Evolutionary conservation across 2,113 vertebrate genomes (phyloP).

Genomic region (Caranx melampygus): DNA sequence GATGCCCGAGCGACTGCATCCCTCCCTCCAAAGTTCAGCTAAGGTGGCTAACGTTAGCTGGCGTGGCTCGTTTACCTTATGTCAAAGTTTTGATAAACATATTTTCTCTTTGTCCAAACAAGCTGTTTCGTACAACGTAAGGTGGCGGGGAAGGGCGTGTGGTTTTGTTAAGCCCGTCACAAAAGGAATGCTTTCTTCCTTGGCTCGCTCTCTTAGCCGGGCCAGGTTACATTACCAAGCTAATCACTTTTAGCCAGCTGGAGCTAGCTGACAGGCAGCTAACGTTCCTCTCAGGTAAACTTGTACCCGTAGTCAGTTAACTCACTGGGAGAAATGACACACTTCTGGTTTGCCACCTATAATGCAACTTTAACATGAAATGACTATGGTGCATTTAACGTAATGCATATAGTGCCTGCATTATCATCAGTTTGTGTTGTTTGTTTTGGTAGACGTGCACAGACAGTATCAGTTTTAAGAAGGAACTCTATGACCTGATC

Average conservation of each 20-base stretch:
- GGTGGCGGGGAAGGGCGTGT: background rate
- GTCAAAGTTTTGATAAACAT: slow-evolving; percentile 24
- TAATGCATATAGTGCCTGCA: background rate
- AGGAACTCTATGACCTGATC: background rate
- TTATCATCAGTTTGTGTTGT: background rate
- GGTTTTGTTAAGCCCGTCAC: background rate
- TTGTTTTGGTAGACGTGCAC: background rate
- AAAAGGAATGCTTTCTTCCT: slow-evolving; percentile 14
- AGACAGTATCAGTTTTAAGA: background rate
- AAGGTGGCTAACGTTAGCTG: slow-evolving; percentile 80
- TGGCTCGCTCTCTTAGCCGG: slow-evolving; percentile 2
- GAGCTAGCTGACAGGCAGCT: slow-evolving; percentile 48
- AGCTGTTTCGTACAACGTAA: background rate
- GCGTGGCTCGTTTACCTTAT: slow-evolving; percentile 1
- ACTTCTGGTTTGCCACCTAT: background rate
- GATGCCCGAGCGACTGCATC: slow-evolving; percentile 73
- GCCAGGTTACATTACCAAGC: slow-evolving; percentile 36
- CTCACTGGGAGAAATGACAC: background rate
- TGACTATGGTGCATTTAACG: background rate
- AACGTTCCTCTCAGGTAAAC: background rate
- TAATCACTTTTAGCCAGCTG: slow-evolving; percentile 52
- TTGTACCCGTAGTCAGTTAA: background rate
- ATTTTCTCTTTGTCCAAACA: background rate
- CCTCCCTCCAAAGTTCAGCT: slow-evolving; percentile 80
- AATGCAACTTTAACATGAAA: background rate